A percentile compares a stretch with the other conserved stretches of the same genome.
Conservation (phyloP, 2,113 vertebrate species). For the Prunella fulvescens region DNA sequence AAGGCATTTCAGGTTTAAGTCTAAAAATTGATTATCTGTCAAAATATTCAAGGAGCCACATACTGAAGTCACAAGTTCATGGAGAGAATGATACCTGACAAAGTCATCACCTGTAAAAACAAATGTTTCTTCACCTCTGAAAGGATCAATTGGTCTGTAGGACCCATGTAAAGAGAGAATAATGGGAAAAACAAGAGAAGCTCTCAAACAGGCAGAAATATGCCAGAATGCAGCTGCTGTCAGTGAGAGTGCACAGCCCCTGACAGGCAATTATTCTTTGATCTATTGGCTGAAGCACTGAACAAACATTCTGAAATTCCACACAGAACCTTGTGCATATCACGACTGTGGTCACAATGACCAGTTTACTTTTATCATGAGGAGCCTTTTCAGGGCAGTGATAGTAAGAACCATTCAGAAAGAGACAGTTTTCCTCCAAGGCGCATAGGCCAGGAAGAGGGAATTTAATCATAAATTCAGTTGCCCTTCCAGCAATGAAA, state of each 20-base stretch:
- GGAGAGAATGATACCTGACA: neutral
- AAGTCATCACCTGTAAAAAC: neutral
- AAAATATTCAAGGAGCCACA: neutral
- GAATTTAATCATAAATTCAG: neutral
- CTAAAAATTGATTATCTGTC: neutral
- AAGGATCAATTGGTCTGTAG: neutral
- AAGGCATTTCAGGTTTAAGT: neutral
- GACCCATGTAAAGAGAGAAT: neutral
- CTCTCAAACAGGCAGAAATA: constrained; percentile 17
- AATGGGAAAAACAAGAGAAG: neutral
- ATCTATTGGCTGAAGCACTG: constrained; percentile 20
- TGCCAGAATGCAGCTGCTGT: neutral
- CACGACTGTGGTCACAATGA: neutral
- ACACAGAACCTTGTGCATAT: neutral
- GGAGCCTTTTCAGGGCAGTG: neutral
- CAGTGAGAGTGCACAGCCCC: neutral
- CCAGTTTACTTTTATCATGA: neutral
- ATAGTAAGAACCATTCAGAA: neutral
- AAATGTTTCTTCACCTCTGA: neutral
- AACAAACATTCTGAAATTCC: constrained; percentile 41
- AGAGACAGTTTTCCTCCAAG: neutral
- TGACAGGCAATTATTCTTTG: constrained; percentile 46
- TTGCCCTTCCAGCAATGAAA: neutral
- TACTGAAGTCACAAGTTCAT: neutral
- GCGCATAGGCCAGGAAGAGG: neutral